These are phyloP conservation scores for Philereme transversata DNA, from an alignment of 2,888 invertebrate genomes.

Conservation along the genomic window DNA sequence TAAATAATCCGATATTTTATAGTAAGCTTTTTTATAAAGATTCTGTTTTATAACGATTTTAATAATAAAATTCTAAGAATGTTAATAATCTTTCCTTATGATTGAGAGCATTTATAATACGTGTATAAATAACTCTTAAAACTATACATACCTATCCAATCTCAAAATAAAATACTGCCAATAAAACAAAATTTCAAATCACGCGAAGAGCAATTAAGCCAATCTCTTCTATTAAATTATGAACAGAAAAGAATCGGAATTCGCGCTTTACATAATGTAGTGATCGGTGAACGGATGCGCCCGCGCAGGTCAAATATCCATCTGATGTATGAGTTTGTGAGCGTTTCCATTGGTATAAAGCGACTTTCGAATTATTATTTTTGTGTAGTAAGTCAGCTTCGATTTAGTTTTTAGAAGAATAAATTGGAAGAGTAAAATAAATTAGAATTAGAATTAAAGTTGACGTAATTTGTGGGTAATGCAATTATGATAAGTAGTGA, in stretches of 20 bases:
- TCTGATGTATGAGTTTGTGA: slow-evolving; percentile 37
- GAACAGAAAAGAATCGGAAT: slow-evolving; percentile 12
- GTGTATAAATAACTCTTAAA: not conserved
- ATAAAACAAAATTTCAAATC: slow-evolving; percentile 1
- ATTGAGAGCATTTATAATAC: too few relatives aligned
- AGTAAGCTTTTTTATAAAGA: too few relatives aligned
- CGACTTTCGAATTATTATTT: slow-evolving; percentile 8
- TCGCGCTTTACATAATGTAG: slow-evolving; percentile 9
- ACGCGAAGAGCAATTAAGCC: not conserved
- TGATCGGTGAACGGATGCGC: slow-evolving; percentile 53
- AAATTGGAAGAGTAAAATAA: too few relatives aligned
- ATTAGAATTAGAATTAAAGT: too few relatives aligned
- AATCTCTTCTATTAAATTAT: slow-evolving; percentile 3
- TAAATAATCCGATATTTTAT: too few relatives aligned
- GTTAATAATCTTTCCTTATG: too few relatives aligned
- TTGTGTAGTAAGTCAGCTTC: not conserved
- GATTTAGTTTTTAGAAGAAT: too few relatives aligned
- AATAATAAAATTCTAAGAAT: too few relatives aligned
- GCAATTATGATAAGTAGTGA: too few relatives aligned
- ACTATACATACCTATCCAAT: slow-evolving; percentile 3
- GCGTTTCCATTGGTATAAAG: slow-evolving; percentile 38
- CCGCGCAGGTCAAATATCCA: slow-evolving; percentile 47
- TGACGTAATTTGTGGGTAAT: too few relatives aligned
- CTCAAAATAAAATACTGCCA: slow-evolving; percentile 7
- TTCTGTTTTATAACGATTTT: too few relatives aligned